Base-by-base conservation (phyloP, 2,797 vertebrate genomes). In the Lacerta viridis region DNA sequence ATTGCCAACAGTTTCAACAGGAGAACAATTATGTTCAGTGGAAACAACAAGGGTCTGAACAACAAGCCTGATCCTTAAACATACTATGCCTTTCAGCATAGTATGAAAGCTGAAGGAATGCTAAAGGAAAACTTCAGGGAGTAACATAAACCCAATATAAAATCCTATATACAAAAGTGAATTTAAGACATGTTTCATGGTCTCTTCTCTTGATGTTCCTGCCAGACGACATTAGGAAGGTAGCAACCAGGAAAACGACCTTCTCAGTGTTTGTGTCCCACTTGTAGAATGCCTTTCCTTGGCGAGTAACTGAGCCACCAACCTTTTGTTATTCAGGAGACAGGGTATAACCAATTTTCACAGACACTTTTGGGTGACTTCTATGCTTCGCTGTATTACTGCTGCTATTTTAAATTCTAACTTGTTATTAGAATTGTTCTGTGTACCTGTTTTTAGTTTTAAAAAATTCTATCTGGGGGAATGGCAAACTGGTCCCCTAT, bases 1-100 rank as follows among this genome's bases (percentile, higher is more conserved):
- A 94, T 85, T 85, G 66, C 1, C 39, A 71, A 69, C 89, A 92
- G 85, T 39, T 23, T 41, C 18, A 8, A 29, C 27, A 80, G 88
- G 4, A 55, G 29, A 78, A 46, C 43, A 18, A 41, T 69, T 71
- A 1, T 9, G 43, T 50, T 43, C 23, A 29, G 64, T 85, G 13
- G 5, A 39, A 72, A 59, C 29, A 36, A 13, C 50, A 25, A 36
- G 15, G 76, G 64, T 17, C 0, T 18, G n/a, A 83, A 39, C 17
- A 41, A 69, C 59, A 83, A 11, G 41, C 7, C 5, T 41, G 17
- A 55, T 55, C 50, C 50, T 55, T 29, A 33, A 18, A 68, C 27
- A 50, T 7, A 27, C 76, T 66, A 41, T 75, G 36, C 8, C n/a
- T 83, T 66, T 27, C 39, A 46, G 0, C 25, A 55, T 59, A 33